These are phyloP conservation scores for Pangasius krempfi DNA, from an alignment of 2,797 vertebrate species.

Conservation along the genomic window DNA sequence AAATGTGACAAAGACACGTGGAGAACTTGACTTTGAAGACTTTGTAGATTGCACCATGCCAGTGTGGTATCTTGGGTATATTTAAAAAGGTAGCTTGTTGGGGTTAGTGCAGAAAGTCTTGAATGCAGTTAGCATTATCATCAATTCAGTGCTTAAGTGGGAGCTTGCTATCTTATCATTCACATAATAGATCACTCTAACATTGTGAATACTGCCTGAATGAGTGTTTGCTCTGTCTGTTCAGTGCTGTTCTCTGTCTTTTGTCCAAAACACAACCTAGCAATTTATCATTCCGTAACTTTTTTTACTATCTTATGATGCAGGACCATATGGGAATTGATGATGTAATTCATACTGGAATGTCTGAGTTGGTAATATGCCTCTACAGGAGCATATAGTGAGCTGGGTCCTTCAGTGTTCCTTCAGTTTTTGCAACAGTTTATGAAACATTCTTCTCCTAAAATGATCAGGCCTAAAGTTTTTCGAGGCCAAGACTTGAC, in stretches of 20 bases:
- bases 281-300: background rate
- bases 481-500: constrained; percentile 10
- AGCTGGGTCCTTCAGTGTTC: background rate
- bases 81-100: background rate
- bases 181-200: background rate
- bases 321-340: background rate
- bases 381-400: background rate
- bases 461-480: background rate
- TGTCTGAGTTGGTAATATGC: background rate
- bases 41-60: background rate
- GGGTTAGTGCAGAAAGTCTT: background rate
- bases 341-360: background rate
- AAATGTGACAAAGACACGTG: background rate
- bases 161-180: background rate
- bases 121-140: background rate
- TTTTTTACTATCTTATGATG: background rate
- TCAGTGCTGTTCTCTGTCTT: background rate
- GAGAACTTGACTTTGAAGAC: background rate
- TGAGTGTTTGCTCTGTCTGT: background rate
- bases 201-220: constrained; percentile 3
- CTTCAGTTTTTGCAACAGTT: background rate
- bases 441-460: background rate
- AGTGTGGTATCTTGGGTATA: background rate
- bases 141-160: background rate
- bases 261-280: background rate